Conservation (phyloP, 1,140 invertebrate species). For the Neodiprion pinetum region DNA sequence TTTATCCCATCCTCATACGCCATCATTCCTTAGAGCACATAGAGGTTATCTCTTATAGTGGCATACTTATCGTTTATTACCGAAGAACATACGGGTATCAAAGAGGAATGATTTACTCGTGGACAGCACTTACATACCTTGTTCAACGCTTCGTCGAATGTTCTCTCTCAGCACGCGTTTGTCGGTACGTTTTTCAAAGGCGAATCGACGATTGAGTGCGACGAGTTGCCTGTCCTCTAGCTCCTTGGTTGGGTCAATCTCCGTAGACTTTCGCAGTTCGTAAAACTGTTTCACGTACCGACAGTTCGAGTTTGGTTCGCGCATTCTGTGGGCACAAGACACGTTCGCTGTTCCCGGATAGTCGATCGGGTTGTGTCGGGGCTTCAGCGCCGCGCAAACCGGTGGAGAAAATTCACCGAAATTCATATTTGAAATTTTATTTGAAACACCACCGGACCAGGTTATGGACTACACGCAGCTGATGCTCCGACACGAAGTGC, state of each 20-base stretch:
- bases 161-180: constrained; percentile 32
- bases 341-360: constrained; percentile 33
- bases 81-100: too few relatives aligned
- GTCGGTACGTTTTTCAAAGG: constrained; percentile 35
- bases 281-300: constrained; percentile 14
- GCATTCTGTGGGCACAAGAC: constrained; percentile 32
- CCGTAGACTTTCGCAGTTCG: background rate
- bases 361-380: constrained; percentile 19
- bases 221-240: background rate
- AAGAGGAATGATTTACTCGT: too few relatives aligned
- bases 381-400: background rate
- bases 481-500: constrained; percentile 1
- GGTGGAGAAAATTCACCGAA: constrained; percentile 9
- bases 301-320: constrained; percentile 20
- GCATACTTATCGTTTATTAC: too few relatives aligned
- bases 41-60: background rate
- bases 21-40: constrained; percentile 28
- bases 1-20: constrained; percentile 33
- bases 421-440: background rate
- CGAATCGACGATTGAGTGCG: constrained; percentile 6
- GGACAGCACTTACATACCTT: constrained; percentile 20
- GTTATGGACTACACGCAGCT: background rate
- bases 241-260: constrained; percentile 9
- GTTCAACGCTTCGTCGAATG: constrained; percentile 29
- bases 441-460: background rate